A percentile compares a stretch with the other conserved stretches of the same genome.
Evolutionary conservation across 2,797 vertebrate genomes (phyloP).

Genomic region (Macropodus opercularis): DNA sequence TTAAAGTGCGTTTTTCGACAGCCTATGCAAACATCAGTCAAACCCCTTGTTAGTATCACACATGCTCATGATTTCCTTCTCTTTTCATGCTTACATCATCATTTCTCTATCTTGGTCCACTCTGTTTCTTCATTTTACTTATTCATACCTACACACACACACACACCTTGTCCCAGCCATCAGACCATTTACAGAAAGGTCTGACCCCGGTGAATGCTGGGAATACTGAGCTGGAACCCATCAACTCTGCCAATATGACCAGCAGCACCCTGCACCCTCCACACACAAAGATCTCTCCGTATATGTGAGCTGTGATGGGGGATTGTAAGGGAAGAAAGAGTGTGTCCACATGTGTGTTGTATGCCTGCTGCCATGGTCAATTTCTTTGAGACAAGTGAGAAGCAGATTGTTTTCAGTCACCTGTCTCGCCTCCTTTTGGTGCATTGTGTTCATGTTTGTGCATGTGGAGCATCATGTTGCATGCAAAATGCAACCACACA

Average conservation of each 20-base stretch:
- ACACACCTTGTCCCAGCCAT: conserved; percentile 46
- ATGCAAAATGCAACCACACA: conserved; percentile 9
- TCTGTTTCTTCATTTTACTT: conserved; percentile 47
- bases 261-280: conserved; percentile 21
- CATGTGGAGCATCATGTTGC: conserved; percentile 1
- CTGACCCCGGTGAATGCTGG: conserved; percentile 78
- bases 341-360: conserved; percentile 24
- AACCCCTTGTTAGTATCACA: too few relatives aligned
- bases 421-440: background rate
- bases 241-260: conserved; percentile 68
- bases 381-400: conserved; percentile 60
- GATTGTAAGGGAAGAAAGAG: conserved; percentile 11
- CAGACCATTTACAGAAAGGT: conserved; percentile 80
- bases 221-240: conserved; percentile 72
- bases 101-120: conserved; percentile 36
- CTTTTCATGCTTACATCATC: conserved; percentile 19
- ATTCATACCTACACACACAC: conserved; percentile 33
- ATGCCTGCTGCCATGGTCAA: conserved; percentile 71
- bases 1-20: too few relatives aligned
- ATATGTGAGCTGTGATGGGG: conserved; percentile 20
- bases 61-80: too few relatives aligned
- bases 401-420: conserved; percentile 41
- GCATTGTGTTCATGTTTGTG: conserved; percentile 1
- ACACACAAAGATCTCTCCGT: conserved; percentile 33
- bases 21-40: too few relatives aligned